Percentiles rank a stretch among this genome's conserved stretches.
These are phyloP conservation scores for Stenchaetothrips biformis DNA, from an alignment of 2,888 invertebrate genomes.

Conservation along the genomic window DNA sequence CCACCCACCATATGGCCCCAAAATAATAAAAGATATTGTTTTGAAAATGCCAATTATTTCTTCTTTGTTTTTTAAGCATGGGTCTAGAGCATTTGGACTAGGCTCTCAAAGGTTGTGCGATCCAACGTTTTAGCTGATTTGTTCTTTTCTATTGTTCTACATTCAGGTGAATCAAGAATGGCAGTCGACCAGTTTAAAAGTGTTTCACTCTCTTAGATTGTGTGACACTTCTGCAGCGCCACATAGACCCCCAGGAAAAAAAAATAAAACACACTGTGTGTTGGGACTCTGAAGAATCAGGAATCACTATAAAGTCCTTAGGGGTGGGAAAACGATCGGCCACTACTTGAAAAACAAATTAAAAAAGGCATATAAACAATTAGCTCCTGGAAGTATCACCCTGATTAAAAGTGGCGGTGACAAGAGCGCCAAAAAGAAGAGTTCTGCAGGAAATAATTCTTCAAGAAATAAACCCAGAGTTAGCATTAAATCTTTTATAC, in stretches of 20 bases:
- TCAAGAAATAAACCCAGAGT: conserved; percentile 12
- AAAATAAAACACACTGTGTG: not conserved
- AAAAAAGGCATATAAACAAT: conserved; percentile 1
- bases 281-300: not conserved
- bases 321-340: not conserved
- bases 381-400: not conserved
- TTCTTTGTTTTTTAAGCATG: too few species aligned
- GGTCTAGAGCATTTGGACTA: too few species aligned
- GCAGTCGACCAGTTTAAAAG: not conserved
- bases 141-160: not conserved
- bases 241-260: too few species aligned
- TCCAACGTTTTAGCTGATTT: not conserved
- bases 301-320: conserved; percentile 7
- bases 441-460: not conserved
- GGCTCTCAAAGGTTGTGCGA: too few species aligned
- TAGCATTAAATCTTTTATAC: not conserved
- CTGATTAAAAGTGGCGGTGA: not conserved
- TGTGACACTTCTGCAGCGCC: not conserved
- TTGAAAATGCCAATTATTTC: too few species aligned
- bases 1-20: too few species aligned
- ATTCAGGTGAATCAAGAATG: not conserved
- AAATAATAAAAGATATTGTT: too few species aligned
- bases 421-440: conserved; percentile 5
- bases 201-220: not conserved
- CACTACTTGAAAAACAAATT: conserved; percentile 5